Percentiles rank a stretch among this genome's conserved stretches.
These are phyloP conservation scores for Leptatherina wallacei DNA, from an alignment of 2,797 vertebrate species.

Conservation along the genomic window DNA sequence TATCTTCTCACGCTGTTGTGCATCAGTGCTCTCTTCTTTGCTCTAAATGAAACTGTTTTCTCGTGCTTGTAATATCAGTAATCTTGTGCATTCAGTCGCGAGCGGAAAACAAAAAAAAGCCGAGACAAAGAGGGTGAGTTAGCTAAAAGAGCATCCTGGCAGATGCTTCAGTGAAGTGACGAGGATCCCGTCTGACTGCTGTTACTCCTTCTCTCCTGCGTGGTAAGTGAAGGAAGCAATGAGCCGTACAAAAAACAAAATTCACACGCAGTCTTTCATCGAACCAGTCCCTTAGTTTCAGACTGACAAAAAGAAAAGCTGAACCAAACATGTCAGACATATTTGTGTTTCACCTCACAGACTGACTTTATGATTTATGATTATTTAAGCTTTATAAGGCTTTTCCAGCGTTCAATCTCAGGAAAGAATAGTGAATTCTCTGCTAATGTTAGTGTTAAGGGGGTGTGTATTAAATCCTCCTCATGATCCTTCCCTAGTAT, in stretches of 20 bases:
- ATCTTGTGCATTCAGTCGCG: constrained; percentile 71
- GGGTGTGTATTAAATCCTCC: not conserved
- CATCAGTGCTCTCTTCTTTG: constrained; percentile 69
- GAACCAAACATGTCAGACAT: not conserved
- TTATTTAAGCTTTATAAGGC: not conserved
- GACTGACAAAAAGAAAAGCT: not conserved
- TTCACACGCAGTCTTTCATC: not conserved
- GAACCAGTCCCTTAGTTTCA: constrained; percentile 7
- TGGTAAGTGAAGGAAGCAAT: constrained; percentile 5
- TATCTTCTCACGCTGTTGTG: constrained; percentile 73
- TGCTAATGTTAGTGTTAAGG: not conserved
- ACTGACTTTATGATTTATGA: not conserved
- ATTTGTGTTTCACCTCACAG: not conserved
- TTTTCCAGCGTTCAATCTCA: too few species aligned
- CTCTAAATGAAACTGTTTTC: constrained; percentile 76
- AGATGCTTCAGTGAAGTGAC: constrained; percentile 23
- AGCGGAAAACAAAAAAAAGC: constrained; percentile 55
- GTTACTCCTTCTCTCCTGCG: not conserved
- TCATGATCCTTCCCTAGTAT: not conserved
- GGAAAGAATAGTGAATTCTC: not conserved
- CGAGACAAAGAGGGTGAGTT: constrained; percentile 50
- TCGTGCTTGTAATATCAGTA: constrained; percentile 74
- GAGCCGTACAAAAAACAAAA: not conserved
- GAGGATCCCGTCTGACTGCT: constrained; percentile 4
- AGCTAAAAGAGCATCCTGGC: constrained; percentile 49